Evolutionary conservation across 2,888 invertebrate genomes (phyloP), one percentile per base, ranked within the genome.

Genomic region (Dasypolia templi): DNA sequence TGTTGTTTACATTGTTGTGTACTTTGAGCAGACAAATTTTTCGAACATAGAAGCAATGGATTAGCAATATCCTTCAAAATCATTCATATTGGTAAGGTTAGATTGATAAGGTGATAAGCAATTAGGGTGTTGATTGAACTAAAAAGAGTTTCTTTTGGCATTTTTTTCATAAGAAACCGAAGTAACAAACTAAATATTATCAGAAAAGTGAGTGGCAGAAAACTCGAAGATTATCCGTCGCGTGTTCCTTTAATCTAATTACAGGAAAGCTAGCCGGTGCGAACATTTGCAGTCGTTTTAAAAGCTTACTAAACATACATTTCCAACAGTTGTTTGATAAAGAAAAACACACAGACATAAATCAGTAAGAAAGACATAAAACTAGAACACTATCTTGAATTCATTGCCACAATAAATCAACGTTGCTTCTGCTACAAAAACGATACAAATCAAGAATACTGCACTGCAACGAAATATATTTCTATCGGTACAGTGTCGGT

Each of bases 381-480:
- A 72, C 26, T n/a, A 32, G 59, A 55, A 61, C 59, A 75, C 55
- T 75, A 69, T 68, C 69, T 69, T 4, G 44, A 75, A 80, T 65
- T 79, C 75, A 80, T 79, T 69, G 81, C 69, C 12, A 6, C 56
- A 12, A 61, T 79, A 79, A 80, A 79, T 75, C 75, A 80, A 79
- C 53, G 62, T 79, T 56, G 46, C 62, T 59, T 72, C 59, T 64
- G 19, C 14, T 46, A 72, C 26, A 55, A 79, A 77, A 72, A 72
- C 71, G 71, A 77, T 62, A 78, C 65, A 79, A 66, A 66, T 79
- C 79, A 77, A 79, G 77, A 55, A 78, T 46, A 79, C 77, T 53
- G 79, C 65, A 77, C 65, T 73, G 66, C 61, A 77, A 56, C 61
- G 71, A 55, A 56, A 77, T 70, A 55, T 51, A 76, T 75, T 19